Evolutionary conservation across 1,140 invertebrate species (phyloP).

Genomic region (Leucophenga varia): DNA sequence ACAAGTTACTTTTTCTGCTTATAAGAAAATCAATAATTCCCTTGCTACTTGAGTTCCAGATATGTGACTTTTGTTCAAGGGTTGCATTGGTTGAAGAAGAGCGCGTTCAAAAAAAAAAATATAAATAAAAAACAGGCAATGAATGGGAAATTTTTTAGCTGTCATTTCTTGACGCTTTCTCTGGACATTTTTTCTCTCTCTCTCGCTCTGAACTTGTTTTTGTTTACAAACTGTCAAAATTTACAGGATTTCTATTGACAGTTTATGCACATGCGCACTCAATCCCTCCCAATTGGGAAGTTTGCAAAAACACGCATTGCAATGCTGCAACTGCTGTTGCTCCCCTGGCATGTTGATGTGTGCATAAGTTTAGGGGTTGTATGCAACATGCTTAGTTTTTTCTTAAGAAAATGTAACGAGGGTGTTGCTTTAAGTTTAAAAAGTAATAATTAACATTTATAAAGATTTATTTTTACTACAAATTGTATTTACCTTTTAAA

Average conservation of each 20-base stretch:
- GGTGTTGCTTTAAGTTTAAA: not conserved
- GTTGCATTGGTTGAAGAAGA: constrained; percentile 26
- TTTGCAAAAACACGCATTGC: not conserved
- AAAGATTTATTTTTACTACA: no score
- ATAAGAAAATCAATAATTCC: constrained; percentile 53
- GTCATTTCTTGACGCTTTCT: constrained; percentile 24
- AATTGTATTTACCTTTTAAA: no score
- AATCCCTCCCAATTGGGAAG: constrained; percentile 1
- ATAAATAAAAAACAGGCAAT: not conserved
- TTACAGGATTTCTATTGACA: constrained; percentile 18
- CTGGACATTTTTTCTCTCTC: constrained; percentile 2
- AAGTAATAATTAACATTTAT: no score
- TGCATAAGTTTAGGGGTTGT: no score
- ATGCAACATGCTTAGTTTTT: not conserved
- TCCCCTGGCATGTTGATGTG: constrained; percentile 2
- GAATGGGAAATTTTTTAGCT: constrained; percentile 18
- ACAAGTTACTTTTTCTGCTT: constrained; percentile 37
- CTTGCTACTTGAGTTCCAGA: constrained; percentile 40
- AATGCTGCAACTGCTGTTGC: constrained; percentile 5
- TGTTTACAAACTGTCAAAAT: constrained; percentile 34
- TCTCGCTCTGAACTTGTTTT: constrained; percentile 38
- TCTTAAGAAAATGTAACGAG: constrained; percentile 4
- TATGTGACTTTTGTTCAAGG: no score
- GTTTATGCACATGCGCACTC: constrained; percentile 27
- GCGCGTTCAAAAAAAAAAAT: no score